Evolutionary conservation across 1,140 invertebrate genomes (phyloP).

Genomic region (Rhynchophorus ferrugineus): DNA sequence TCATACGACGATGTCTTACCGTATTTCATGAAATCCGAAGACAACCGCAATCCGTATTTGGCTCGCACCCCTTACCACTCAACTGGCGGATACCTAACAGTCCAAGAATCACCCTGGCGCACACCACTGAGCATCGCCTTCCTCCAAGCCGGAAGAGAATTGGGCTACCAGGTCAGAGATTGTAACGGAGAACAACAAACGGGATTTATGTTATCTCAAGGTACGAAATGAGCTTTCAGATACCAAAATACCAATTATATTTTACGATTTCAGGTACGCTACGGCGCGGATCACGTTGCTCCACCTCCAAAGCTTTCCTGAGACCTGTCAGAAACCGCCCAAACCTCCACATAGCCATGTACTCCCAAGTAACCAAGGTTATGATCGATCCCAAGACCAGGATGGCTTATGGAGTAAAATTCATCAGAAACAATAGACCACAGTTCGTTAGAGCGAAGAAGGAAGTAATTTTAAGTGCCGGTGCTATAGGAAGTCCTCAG

Average conservation of each 20-base stretch:
- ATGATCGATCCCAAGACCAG: slow-evolving; percentile 57
- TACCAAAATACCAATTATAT: slow-evolving; percentile 31
- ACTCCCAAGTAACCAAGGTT: slow-evolving; percentile 66
- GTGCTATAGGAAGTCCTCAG: slow-evolving; percentile 73
- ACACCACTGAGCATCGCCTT: slow-evolving; percentile 74
- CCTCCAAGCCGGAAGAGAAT: slow-evolving; percentile 67
- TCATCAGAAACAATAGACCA: slow-evolving; percentile 54
- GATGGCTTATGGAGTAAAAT: slow-evolving; percentile 69
- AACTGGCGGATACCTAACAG: slow-evolving; percentile 72
- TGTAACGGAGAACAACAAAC: slow-evolving; percentile 76
- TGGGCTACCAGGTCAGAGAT: slow-evolving; percentile 70
- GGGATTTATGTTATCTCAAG: slow-evolving; percentile 79
- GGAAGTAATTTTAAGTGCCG: slow-evolving; percentile 75
- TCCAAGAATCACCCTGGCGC: slow-evolving; percentile 75
- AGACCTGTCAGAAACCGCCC: slow-evolving; percentile 65
- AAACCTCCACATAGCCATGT: slow-evolving; percentile 77
- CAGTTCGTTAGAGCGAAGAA: slow-evolving; percentile 59
- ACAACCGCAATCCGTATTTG: slow-evolving; percentile 76
- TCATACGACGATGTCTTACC: slow-evolving; percentile 78
- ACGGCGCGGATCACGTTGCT: slow-evolving; percentile 76
- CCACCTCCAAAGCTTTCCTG: slow-evolving; percentile 82
- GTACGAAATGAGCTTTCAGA: slow-evolving; percentile 6
- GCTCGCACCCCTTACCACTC: slow-evolving; percentile 65
- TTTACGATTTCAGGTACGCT: slow-evolving; percentile 53
- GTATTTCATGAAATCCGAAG: slow-evolving; percentile 84